Evolutionary conservation across 2,797 vertebrate genomes (phyloP).

Genomic region (Lepilemur ruficaudatus): DNA sequence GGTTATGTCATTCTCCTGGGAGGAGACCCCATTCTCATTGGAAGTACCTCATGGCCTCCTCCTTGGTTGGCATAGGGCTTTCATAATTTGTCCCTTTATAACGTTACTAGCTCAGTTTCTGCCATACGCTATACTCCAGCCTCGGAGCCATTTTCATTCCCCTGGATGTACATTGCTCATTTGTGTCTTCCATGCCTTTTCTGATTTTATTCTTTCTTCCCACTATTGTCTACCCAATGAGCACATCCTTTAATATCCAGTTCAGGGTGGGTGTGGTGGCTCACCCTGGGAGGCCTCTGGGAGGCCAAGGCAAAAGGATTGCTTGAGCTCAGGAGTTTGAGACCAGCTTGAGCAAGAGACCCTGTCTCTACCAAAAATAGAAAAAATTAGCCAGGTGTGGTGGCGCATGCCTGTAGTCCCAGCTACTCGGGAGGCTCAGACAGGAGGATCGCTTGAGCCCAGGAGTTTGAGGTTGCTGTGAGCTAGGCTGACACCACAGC

Average conservation of each 20-base stretch:
- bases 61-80: not conserved
- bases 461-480: no score
- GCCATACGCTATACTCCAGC: not conserved
- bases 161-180: not conserved
- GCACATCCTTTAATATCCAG: not conserved
- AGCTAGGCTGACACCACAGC: no score
- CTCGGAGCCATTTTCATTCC: not conserved
- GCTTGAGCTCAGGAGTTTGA: no score
- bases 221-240: not conserved
- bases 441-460: no score
- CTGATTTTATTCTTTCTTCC: not conserved
- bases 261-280: not conserved
- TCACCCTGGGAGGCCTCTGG: no score
- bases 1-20: not conserved
- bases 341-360: no score
- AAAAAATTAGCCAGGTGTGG: no score
- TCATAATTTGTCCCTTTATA: not conserved
- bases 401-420: no score
- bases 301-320: no score
- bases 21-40: not conserved
- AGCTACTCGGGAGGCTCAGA: no score
- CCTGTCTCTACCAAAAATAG: no score
- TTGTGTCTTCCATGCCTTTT: not conserved
- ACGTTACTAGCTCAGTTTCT: not conserved
- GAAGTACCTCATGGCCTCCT: not conserved